Percentiles rank a stretch among this genome's conserved stretches.
phyloP scores from a whole-genome alignment of 2,888 invertebrate genomes.

The Idaea biselata region DNA sequence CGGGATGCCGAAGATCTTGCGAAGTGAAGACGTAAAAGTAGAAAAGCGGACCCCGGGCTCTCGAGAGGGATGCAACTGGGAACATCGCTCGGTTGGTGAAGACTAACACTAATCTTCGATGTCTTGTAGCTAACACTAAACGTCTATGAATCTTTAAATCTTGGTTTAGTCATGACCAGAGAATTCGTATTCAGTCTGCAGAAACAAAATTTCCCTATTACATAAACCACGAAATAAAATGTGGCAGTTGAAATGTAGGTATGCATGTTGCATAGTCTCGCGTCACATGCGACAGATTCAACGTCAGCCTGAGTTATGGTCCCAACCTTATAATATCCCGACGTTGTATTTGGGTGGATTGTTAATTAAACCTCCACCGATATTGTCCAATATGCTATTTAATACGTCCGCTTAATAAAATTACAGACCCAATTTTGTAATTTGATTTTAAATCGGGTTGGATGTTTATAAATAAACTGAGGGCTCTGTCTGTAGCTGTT shows the following conservation, averaged over 20 bases:
- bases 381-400: constrained; percentile 57
- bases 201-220: no score
- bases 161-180: no score
- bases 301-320: constrained; percentile 51
- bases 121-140: no score
- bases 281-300: constrained; percentile 31
- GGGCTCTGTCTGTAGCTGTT: neutral
- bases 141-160: no score
- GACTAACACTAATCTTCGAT: no score
- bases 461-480: constrained; percentile 3
- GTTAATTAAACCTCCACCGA: constrained; percentile 64
- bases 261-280: constrained; percentile 15
- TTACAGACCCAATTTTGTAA: constrained; percentile 49
- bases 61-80: no score
- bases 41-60: no score
- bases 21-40: no score
- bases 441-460: constrained; percentile 40
- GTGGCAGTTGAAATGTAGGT: constrained; percentile 10
- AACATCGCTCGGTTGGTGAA: no score
- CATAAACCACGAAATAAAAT: constrained; percentile 13
- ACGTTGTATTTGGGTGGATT: constrained; percentile 44
- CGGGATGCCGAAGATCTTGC: no score
- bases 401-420: constrained; percentile 49
- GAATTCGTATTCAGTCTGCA: no score
- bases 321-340: constrained; percentile 31